Evolutionary conservation across 2,888 invertebrate genomes (phyloP), one percentile per base, ranked within the genome.

Genomic region (Nomada fucata): DNA sequence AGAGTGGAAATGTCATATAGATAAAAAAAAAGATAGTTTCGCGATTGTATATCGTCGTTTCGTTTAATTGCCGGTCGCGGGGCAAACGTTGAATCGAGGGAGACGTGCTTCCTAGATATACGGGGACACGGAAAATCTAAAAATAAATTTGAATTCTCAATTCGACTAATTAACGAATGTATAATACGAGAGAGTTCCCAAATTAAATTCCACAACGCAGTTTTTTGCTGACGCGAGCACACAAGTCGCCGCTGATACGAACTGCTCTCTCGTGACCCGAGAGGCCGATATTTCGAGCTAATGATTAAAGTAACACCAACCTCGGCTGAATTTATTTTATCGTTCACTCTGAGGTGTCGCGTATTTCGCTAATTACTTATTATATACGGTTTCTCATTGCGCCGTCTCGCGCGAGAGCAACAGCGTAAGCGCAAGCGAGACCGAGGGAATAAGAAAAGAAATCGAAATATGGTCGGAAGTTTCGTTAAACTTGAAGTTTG

Each of bases 231-330:
- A 68, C 57, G 29, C 57, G 57, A 42, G 36, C 50, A 15, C 29
- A 9, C 29, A 29, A 18, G 26, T 29, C 13, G 15, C 42, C 11
- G 47, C 26, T 13, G 60, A 44, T 65, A 29, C 64, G 65, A 73
- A 57, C 11, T 20, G 36, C 44, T 26, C 64, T 64, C 74, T 18
- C 64, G 29, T 57, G 73, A 26, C 67, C 50, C 50, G 61, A 42
- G 55, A 63, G 75, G 11, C 78, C 63, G 69, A 69, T 70, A 76
- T 70, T 79, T 70, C 76, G 2, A 57, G 61, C 29, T 73, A 67
- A 80, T 63, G 63, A 76, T 76, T 76, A 73, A 76, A 57, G 59
- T n/a, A 36, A 61, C 63, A 18, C 61, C 59, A 53, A 57, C 13
- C 44, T 68, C 53, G 69, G 10, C 42, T 71, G 44, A 36, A 44